phyloP scores from a whole-genome alignment of 1,140 invertebrate species.

The Drosophila insularis region DNA sequence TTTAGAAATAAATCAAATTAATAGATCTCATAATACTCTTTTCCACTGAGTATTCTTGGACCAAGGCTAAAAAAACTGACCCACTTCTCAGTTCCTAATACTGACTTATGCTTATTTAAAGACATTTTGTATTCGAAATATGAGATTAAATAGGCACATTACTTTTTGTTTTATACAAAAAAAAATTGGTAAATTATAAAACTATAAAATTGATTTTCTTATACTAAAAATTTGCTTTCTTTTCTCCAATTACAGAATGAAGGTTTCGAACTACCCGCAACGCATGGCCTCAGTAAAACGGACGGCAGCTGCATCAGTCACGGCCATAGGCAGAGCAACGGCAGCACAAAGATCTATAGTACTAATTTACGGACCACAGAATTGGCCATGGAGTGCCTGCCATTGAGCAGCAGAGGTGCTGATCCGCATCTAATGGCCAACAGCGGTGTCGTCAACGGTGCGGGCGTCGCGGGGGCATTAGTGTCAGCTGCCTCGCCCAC shows the following conservation, averaged over 20 bases:
- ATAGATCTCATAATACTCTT: no score
- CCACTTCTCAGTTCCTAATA: no score
- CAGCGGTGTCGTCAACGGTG: background rate
- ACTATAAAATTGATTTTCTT: background rate
- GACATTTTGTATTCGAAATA: no score
- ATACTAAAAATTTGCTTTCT: background rate
- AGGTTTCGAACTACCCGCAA: conserved; percentile 61
- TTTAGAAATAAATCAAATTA: no score
- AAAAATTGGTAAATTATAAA: background rate
- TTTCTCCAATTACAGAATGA: conserved; percentile 67
- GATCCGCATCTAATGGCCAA: conserved; percentile 67
- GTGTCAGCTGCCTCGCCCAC: conserved; percentile 48
- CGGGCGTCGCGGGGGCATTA: conserved; percentile 31
- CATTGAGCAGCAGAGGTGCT: conserved; percentile 63
- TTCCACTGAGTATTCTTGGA: no score
- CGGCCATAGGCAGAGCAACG: conserved; percentile 39
- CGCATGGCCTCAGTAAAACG: conserved; percentile 70
- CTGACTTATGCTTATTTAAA: no score
- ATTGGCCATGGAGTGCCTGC: conserved; percentile 76
- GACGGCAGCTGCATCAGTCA: conserved; percentile 60
- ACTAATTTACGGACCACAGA: conserved; percentile 40
- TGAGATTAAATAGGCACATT: no score
- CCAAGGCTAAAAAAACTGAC: no score
- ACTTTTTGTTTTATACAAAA: no score
- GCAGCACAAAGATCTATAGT: conserved; percentile 16